phyloP scores from a whole-genome alignment of 2,113 vertebrate species.

The Oreocharis arfaki region DNA sequence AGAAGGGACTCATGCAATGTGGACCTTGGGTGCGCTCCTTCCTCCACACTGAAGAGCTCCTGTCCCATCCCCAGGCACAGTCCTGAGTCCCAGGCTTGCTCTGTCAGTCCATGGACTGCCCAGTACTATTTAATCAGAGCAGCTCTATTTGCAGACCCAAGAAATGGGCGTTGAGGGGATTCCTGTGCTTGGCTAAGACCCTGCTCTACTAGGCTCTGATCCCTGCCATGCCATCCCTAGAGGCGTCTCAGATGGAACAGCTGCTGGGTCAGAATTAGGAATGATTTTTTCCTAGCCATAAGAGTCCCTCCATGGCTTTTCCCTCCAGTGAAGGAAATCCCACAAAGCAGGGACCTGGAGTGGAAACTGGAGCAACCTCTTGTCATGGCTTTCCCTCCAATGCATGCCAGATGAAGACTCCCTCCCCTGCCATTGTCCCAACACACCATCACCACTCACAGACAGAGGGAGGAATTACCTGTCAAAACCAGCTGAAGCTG shows the following conservation, averaged over 20 bases:
- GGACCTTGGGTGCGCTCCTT: background rate
- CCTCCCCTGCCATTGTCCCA: background rate
- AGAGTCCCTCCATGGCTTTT: background rate
- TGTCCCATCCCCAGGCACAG: fast-evolving
- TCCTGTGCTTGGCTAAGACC: background rate
- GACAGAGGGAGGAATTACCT: constrained; percentile 23
- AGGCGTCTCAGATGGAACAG: constrained; percentile 45
- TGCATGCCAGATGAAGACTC: background rate
- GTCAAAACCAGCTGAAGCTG: constrained; percentile 42
- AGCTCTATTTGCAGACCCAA: background rate
- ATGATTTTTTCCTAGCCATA: constrained; percentile 36
- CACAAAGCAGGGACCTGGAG: background rate
- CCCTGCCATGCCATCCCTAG: constrained; percentile 26
- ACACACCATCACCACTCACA: background rate
- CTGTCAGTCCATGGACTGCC: background rate
- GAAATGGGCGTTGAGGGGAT: background rate
- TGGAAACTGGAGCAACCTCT: background rate
- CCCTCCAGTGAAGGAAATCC: background rate
- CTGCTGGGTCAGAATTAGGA: constrained; percentile 58
- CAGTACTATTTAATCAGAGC: background rate
- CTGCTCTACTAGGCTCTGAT: constrained; percentile 27
- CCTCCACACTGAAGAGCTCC: background rate
- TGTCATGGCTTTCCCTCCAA: background rate
- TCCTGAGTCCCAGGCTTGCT: background rate
- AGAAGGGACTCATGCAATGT: background rate